Conservation (phyloP, 2,113 vertebrate genomes). For the Fulica atra region DNA sequence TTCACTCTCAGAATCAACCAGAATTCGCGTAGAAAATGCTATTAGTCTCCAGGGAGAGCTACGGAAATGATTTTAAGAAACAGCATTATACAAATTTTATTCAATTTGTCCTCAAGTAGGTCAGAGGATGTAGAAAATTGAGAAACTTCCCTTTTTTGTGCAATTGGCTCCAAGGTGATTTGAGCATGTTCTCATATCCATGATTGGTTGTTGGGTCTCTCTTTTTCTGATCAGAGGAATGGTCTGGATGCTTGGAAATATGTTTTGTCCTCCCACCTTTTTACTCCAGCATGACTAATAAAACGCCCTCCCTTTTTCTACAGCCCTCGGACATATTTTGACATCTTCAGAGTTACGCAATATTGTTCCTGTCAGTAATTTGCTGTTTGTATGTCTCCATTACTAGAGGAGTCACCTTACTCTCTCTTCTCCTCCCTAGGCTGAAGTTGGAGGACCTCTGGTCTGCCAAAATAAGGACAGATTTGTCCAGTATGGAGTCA, state of each 20-base stretch:
- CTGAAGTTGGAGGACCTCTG: constrained; percentile 88
- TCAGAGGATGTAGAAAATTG: neutral
- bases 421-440: constrained; percentile 69
- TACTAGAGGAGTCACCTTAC: neutral
- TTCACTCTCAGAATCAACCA: neutral
- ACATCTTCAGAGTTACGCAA: neutral
- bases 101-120: neutral
- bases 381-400: neutral
- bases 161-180: neutral
- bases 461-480: constrained; percentile 82
- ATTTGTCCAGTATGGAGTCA: constrained; percentile 86
- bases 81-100: neutral
- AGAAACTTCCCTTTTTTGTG: neutral
- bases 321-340: neutral
- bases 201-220: neutral
- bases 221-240: neutral
- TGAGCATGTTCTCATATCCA: neutral
- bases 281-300: neutral
- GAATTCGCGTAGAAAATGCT: neutral
- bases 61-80: neutral
- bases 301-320: neutral
- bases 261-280: rapidly evolving
- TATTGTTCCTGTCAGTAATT: neutral
- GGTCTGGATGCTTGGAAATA: neutral
- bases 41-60: too few species aligned